Evolutionary conservation across 2,797 vertebrate species (phyloP).

Genomic region (Pseudochirops corinnae): DNA sequence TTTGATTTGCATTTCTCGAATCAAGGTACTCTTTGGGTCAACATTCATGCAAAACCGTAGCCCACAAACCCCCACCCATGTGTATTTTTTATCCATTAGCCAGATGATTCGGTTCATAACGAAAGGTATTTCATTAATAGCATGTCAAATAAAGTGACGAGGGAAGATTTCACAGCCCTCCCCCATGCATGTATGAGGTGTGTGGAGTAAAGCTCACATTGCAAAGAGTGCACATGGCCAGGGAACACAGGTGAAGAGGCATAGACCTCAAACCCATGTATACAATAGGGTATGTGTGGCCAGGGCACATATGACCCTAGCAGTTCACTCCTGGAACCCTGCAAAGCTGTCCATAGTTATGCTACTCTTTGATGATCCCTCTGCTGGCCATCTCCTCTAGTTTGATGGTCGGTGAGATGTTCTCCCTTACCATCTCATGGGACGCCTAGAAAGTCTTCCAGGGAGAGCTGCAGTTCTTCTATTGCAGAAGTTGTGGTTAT

Average conservation of each 20-base stretch:
- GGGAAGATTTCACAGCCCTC: neutral
- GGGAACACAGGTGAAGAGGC: neutral
- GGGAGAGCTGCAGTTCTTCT: neutral
- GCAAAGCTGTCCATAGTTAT: neutral
- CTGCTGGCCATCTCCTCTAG: neutral
- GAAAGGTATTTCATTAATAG: neutral
- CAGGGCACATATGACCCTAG: neutral
- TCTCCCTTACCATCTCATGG: neutral
- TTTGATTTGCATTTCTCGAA: too few species aligned
- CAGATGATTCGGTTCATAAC: neutral
- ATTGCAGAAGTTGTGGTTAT: neutral
- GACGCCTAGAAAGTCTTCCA: neutral
- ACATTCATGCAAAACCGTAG: neutral
- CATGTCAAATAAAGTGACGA: neutral
- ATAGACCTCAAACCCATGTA: neutral
- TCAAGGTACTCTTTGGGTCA: neutral
- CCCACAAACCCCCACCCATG: neutral
- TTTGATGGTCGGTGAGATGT: neutral
- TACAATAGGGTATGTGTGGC: neutral
- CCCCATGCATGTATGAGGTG: neutral
- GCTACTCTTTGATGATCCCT: neutral
- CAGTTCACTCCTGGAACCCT: neutral
- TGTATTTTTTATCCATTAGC: neutral
- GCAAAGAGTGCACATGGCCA: neutral
- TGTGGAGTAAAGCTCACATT: neutral